phyloP scores from a whole-genome alignment of 2,888 invertebrate genomes.

The Pocota personata region DNA sequence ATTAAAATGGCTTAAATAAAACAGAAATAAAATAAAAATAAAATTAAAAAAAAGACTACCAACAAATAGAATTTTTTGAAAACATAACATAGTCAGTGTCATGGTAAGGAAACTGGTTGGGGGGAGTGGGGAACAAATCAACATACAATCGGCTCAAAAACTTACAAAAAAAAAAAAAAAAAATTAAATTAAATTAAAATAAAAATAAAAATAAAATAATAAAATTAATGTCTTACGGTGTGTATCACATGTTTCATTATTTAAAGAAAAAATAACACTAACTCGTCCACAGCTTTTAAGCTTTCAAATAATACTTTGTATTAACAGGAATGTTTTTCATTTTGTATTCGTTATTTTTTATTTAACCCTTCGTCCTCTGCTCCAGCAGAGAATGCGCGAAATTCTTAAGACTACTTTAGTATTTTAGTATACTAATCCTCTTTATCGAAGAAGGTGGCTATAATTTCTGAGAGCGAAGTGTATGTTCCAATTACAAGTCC shows the following conservation, averaged over 20 bases:
- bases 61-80: constrained; percentile 5
- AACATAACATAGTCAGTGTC: neutral
- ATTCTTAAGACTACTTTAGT: neutral
- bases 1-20: constrained; percentile 63
- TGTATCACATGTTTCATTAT: constrained; percentile 70
- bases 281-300: constrained; percentile 20
- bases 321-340: constrained; percentile 67
- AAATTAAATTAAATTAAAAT: constrained; percentile 9
- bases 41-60: constrained; percentile 9
- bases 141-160: constrained; percentile 32
- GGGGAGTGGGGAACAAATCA: neutral
- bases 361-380: constrained; percentile 1
- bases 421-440: constrained; percentile 12
- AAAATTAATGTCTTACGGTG: constrained; percentile 54
- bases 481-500: constrained; percentile 89
- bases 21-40: constrained; percentile 1
- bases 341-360: constrained; percentile 44
- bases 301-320: constrained; percentile 66
- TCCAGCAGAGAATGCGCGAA: constrained; percentile 5
- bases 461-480: constrained; percentile 87
- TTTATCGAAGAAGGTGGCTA: constrained; percentile 84
- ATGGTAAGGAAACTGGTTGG: neutral
- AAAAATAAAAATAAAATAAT: constrained; percentile 23
- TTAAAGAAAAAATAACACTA: constrained; percentile 59
- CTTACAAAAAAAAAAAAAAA: constrained; percentile 20